Evolutionary conservation across 2,888 invertebrate species (phyloP).

Genomic region (Pammene aurita): DNA sequence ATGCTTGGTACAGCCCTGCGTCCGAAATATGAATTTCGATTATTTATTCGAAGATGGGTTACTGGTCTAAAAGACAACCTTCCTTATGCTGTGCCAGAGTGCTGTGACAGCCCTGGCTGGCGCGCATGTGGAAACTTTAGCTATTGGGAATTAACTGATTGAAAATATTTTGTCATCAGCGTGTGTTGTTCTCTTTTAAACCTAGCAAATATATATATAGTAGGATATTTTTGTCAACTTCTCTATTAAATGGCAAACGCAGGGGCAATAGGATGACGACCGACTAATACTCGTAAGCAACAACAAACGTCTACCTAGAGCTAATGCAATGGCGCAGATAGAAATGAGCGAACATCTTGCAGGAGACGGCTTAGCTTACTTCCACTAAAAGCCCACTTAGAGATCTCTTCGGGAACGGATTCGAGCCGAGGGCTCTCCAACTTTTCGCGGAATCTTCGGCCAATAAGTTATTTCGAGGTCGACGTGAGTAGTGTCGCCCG

Average conservation of each 20-base stretch:
- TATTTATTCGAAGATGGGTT: too few species aligned
- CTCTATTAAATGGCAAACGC: constrained; percentile 6
- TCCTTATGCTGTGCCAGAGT: too few species aligned
- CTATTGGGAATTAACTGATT: too few species aligned
- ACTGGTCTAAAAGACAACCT: too few species aligned
- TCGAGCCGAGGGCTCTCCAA: constrained; percentile 73
- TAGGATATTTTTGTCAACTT: too few species aligned
- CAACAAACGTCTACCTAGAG: constrained; percentile 38
- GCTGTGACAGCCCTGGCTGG: too few species aligned
- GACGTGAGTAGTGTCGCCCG: constrained; percentile 52
- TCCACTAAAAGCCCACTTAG: constrained; percentile 82
- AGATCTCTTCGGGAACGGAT: constrained; percentile 77
- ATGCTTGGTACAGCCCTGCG: too few species aligned
- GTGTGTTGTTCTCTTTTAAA: too few species aligned
- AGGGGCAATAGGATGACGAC: background rate
- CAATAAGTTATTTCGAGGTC: constrained; percentile 72
- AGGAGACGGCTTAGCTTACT: constrained; percentile 79
- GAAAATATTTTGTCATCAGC: too few species aligned
- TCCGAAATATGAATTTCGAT: too few species aligned
- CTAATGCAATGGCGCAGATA: constrained; percentile 70
- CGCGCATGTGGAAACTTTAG: too few species aligned
- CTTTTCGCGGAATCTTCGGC: constrained; percentile 69
- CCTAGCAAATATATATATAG: too few species aligned
- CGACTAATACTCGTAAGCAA: constrained; percentile 22
- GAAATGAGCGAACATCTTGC: constrained; percentile 77